Conservation (phyloP, 2,888 invertebrate species). For the Xiphydria camelus region DNA sequence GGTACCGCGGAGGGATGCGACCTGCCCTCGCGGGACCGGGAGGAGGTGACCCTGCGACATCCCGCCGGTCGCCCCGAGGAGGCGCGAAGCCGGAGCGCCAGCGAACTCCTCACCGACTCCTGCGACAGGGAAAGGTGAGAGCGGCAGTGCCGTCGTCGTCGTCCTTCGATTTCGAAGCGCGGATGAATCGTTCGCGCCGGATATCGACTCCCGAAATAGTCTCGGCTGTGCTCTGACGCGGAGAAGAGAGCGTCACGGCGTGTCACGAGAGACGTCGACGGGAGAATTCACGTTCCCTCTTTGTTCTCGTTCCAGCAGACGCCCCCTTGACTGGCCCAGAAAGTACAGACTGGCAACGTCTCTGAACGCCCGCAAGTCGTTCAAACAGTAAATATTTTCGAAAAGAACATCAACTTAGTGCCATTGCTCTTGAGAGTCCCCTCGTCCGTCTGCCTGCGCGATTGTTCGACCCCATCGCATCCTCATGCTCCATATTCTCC, state of each 20-base stretch:
- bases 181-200: no score
- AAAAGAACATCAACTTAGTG: no score
- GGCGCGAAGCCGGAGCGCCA: slow-evolving; percentile 66
- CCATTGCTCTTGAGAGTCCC: no score
- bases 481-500: no score
- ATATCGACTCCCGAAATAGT: no score
- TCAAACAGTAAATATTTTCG: slow-evolving; percentile 41
- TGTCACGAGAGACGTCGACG: no score
- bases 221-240: no score
- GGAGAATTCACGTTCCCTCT: slow-evolving; percentile 3
- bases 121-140: slow-evolving; percentile 47
- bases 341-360: slow-evolving; percentile 30
- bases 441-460: no score
- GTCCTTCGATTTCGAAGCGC: not conserved
- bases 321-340: slow-evolving; percentile 25
- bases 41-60: slow-evolving; percentile 60
- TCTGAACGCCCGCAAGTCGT: slow-evolving; percentile 27
- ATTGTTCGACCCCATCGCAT: no score
- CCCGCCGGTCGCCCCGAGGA: slow-evolving; percentile 55
- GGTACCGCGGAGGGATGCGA: slow-evolving; percentile 33
- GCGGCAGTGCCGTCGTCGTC: no score
- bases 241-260: no score
- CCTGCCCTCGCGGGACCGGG: slow-evolving; percentile 48
- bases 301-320: slow-evolving; percentile 21
- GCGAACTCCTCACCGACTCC: slow-evolving; percentile 66